These are phyloP conservation scores for Epinephelus fuscoguttatus DNA, from an alignment of 2,113 vertebrate species.

Conservation along the genomic window DNA sequence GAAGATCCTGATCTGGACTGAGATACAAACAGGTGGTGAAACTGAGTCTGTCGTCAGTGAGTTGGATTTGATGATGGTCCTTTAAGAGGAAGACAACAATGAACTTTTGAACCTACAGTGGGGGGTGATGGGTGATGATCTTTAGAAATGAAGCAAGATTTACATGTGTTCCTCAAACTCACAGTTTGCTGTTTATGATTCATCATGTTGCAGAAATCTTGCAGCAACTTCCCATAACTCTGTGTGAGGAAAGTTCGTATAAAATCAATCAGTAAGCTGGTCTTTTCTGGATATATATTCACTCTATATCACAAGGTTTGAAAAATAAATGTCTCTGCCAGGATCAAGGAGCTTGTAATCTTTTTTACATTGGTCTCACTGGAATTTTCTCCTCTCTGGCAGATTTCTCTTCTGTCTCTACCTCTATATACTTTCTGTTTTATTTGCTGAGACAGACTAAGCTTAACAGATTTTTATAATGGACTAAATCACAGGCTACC, in stretches of 20 bases:
- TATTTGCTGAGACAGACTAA: slow-evolving; percentile 26
- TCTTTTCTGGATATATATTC: neutral
- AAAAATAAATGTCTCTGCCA: slow-evolving; percentile 3
- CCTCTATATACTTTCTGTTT: slow-evolving; percentile 6
- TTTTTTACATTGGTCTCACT: neutral
- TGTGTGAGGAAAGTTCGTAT: neutral
- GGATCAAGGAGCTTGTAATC: slow-evolving; percentile 18
- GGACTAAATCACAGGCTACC: slow-evolving; percentile 35
- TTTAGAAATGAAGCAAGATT: slow-evolving; percentile 28
- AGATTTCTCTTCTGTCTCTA: neutral
- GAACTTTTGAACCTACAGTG: slow-evolving; percentile 7
- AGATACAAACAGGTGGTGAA: slow-evolving; percentile 7
- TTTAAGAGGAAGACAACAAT: neutral
- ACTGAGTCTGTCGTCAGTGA: neutral
- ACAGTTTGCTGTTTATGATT: neutral
- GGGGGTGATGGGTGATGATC: slow-evolving; percentile 1
- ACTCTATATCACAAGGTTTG: slow-evolving; percentile 3
- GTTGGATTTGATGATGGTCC: neutral
- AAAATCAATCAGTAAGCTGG: neutral
- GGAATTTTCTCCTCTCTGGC: neutral
- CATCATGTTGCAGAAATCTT: neutral
- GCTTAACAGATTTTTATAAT: slow-evolving; percentile 15
- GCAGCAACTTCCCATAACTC: neutral
- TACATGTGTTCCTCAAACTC: neutral
- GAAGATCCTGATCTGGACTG: neutral